These are phyloP conservation scores for Formica selysi DNA, from an alignment of 1,140 invertebrate species.

Conservation along the genomic window DNA sequence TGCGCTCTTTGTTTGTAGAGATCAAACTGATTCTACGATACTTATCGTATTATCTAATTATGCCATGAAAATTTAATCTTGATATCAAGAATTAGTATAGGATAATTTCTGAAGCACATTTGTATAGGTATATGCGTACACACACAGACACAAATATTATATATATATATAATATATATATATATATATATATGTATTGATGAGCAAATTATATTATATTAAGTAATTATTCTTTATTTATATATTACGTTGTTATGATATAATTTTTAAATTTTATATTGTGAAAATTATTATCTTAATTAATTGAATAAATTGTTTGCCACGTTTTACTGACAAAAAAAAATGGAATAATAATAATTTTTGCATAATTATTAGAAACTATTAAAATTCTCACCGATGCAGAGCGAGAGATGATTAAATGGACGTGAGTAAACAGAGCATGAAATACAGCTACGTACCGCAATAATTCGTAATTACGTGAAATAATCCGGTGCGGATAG, in stretches of 20 bases:
- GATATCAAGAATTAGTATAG: not conserved
- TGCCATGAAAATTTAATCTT: slow-evolving; percentile 27
- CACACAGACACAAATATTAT: too few relatives aligned
- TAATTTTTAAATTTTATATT: not conserved
- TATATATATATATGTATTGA: not conserved
- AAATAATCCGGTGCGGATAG: slow-evolving; percentile 51
- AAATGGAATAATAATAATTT: not conserved
- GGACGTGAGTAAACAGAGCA: slow-evolving; percentile 19
- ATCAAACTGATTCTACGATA: not conserved
- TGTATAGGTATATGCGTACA: not conserved
- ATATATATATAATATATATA: too few relatives aligned
- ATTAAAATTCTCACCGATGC: slow-evolving; percentile 2
- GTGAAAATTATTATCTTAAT: slow-evolving; percentile 24
- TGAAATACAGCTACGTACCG: slow-evolving; percentile 5
- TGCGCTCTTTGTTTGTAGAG: not conserved
- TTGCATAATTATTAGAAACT: not conserved
- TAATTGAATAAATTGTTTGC: not conserved
- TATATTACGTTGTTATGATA: not conserved
- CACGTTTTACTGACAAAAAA: not conserved
- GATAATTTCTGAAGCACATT: not conserved
- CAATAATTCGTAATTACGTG: slow-evolving; percentile 55
- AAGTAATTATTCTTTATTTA: not conserved
- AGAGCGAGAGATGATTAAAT: slow-evolving; percentile 28
- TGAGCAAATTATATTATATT: not conserved
- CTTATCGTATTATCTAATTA: not conserved